These are phyloP conservation scores for Petrocephalus microphthalmus DNA, from an alignment of 2,113 vertebrate species.

Conservation along the genomic window DNA sequence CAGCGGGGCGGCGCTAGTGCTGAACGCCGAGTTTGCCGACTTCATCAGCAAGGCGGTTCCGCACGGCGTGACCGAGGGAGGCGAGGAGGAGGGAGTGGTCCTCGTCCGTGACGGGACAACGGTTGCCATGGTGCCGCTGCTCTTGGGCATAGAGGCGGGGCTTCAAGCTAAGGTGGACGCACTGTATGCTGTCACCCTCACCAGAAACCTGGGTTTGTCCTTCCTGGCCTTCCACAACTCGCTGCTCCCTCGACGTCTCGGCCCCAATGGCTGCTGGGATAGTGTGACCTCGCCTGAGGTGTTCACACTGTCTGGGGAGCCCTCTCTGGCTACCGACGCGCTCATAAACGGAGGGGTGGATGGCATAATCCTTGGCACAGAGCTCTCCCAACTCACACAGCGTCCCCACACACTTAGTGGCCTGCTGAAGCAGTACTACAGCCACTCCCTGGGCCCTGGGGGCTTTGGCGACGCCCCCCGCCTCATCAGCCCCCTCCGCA, in stretches of 20 bases:
- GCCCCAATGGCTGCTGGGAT: constrained; percentile 77
- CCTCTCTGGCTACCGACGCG: constrained; percentile 56
- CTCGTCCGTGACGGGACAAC: constrained; percentile 72
- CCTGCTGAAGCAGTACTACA: constrained; percentile 63
- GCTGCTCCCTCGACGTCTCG: constrained; percentile 35
- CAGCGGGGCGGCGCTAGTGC: neutral
- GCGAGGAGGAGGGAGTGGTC: constrained; percentile 62
- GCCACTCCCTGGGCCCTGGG: constrained; percentile 44
- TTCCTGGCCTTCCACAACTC: constrained; percentile 53
- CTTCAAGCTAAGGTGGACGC: constrained; percentile 36
- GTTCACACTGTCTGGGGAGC: constrained; percentile 54
- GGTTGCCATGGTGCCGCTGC: constrained; percentile 60
- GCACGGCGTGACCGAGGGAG: constrained; percentile 29
- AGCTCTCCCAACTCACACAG: constrained; percentile 39
- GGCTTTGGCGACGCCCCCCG: constrained; percentile 32
- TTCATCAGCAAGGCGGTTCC: constrained; percentile 49
- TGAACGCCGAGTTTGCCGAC: constrained; percentile 32
- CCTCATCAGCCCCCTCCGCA: constrained; percentile 59
- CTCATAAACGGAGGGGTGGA: constrained; percentile 78
- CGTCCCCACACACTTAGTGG: constrained; percentile 43
- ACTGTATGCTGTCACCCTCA: constrained; percentile 59
- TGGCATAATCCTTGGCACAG: constrained; percentile 61
- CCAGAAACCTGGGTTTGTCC: constrained; percentile 55
- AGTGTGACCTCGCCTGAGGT: constrained; percentile 47
- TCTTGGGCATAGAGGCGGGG: constrained; percentile 61